Evolutionary conservation across 2,797 vertebrate species (phyloP).

Genomic region (Bradypodion ventrale): DNA sequence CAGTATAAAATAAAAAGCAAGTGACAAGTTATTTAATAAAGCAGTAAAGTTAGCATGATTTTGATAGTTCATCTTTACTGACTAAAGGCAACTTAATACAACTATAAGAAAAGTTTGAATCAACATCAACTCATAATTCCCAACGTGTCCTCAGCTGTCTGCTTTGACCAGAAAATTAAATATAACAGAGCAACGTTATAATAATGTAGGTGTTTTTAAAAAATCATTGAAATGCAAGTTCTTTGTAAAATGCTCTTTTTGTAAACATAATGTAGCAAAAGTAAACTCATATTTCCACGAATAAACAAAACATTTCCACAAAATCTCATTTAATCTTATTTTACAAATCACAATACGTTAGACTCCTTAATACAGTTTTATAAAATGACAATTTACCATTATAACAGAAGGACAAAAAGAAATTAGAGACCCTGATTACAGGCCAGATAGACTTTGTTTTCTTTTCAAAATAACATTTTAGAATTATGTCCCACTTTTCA

Average conservation of each 20-base stretch:
- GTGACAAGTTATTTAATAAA: conserved; percentile 6
- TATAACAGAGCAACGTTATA: conserved; percentile 58
- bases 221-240: conserved; percentile 32
- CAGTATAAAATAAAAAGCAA: neutral
- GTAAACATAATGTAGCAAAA: conserved; percentile 57
- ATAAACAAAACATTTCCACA: conserved; percentile 70
- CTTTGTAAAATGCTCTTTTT: conserved; percentile 48
- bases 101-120: conserved; percentile 54
- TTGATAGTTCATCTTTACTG: neutral
- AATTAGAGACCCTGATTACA: conserved; percentile 50
- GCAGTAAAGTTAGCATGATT: neutral
- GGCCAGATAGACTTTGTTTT: conserved; percentile 42
- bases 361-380: conserved; percentile 67
- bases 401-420: conserved; percentile 53
- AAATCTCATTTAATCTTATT: conserved; percentile 70
- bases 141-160: conserved; percentile 48
- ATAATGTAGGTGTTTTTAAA: conserved; percentile 33
- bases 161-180: conserved; percentile 61
- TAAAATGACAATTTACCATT: conserved; percentile 60
- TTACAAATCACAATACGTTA: conserved; percentile 67
- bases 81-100: neutral
- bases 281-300: conserved; percentile 52
- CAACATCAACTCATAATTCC: conserved; percentile 54
- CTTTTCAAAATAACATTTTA: conserved; percentile 47
- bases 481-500: conserved; percentile 44